Conservation (phyloP, 2,797 vertebrate species). For the Darevskia nairensis region DNA sequence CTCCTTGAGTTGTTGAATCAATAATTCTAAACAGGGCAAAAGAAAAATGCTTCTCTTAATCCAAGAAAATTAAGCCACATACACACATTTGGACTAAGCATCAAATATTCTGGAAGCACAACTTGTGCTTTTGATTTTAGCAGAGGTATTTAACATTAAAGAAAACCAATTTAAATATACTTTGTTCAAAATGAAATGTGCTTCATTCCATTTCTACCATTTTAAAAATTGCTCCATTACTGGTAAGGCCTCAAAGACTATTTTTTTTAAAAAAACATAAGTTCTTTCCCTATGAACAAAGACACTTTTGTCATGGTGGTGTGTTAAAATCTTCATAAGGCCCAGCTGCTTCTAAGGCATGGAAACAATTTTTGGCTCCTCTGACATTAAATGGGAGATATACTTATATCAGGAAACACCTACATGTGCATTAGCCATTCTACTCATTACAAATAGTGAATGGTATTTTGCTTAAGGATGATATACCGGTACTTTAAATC, state of each 20-base stretch:
- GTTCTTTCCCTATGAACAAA: not conserved
- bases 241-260: constrained; percentile 3
- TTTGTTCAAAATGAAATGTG: not conserved
- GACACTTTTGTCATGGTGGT: constrained; percentile 11
- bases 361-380: constrained; percentile 24
- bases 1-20: not conserved
- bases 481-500: not conserved
- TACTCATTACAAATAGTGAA: not conserved
- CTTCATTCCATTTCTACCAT: constrained; percentile 16
- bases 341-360: constrained; percentile 12
- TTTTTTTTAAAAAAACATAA: not conserved
- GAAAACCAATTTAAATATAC: not conserved
- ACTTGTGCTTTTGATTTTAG: constrained; percentile 10
- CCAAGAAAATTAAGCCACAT: constrained; percentile 9
- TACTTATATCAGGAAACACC: constrained; percentile 1
- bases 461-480: not conserved
- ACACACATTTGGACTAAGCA: constrained; percentile 27
- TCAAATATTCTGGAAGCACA: constrained; percentile 8
- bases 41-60: constrained; percentile 35
- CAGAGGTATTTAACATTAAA: not conserved
- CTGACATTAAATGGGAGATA: constrained; percentile 10
- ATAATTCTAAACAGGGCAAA: not conserved
- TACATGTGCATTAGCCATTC: not conserved
- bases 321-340: constrained; percentile 23
- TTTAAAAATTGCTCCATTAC: constrained; percentile 5